Base-by-base conservation (phyloP, 2,888 invertebrate species). In the Ptychoptera contaminata region DNA sequence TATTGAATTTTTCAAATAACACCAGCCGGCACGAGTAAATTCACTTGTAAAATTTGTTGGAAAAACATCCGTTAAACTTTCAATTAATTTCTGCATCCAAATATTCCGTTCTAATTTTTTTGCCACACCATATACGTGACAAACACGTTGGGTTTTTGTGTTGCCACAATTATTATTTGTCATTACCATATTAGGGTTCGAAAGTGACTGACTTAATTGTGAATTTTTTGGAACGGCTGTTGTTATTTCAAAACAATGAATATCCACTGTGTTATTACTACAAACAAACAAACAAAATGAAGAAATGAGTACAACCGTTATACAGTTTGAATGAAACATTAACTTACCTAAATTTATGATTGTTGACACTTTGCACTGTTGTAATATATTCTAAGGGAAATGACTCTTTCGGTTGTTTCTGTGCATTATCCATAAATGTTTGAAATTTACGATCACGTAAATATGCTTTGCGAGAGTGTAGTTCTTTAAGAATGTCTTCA, bases 1-100 rank as follows among this genome's bases (percentile, higher is more conserved):
- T 32, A 82, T 75, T 10, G 77, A 76, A 59, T 75, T 80, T 81
- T 76, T 80, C 49, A 87, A 65, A 58, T 81, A 86, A 52, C 82
- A 82, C 85, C 86, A 87, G 16, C 87, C 87, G 51, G 79, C 78
- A 56, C 83, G 67, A 12, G 77, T 79, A 54, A 76, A 81, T 57
- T 83, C 81, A 2, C 79, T 69, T 0, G 79, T 76, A 48, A 81
- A 74, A 54, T 76, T 77, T 1, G 73, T 63, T 2, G 81, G 76
- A 57, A 81, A 77, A n/a, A 71, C 70, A 29, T 71, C 68, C 0
- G 82, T 82, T 15, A 84, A 62, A 53, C 79, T 76, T 59, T 86
- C 83, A 1, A 82, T 71, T 16, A 87, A 69, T 57, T 79, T 81
- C 58, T 85, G 85, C 63, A 84, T 80, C 87, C 87, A 88, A 47